phyloP scores from a whole-genome alignment of 92 coral and sea anemone species.

The Galaxea fascicularis region DNA sequence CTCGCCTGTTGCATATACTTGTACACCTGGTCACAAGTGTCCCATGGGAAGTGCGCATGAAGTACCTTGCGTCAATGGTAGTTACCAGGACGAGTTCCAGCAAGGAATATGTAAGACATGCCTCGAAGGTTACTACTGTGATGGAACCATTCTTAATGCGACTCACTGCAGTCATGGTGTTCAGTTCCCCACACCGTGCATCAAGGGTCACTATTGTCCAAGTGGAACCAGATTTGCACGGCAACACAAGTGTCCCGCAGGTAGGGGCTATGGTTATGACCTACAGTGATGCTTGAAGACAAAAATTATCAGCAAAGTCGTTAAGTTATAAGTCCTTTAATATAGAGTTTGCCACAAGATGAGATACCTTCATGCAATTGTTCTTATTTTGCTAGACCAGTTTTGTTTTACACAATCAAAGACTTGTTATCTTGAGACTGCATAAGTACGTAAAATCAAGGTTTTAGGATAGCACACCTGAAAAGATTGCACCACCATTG shows the following conservation, averaged over 20 bases:
- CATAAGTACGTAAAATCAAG: no score
- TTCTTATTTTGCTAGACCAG: no score
- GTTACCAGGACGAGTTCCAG: slow-evolving; percentile 90
- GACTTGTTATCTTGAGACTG: no score
- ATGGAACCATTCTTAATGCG: slow-evolving; percentile 86
- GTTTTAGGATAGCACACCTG: no score
- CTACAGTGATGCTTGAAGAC: background rate
- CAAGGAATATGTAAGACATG: slow-evolving; percentile 84
- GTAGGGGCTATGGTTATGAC: slow-evolving; percentile 36
- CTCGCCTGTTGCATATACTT: slow-evolving; percentile 76
- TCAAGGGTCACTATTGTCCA: slow-evolving; percentile 88
- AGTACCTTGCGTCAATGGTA: slow-evolving; percentile 82
- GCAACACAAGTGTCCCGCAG: slow-evolving; percentile 92
- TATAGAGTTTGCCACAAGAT: no score
- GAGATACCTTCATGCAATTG: no score
- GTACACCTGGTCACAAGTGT: slow-evolving; percentile 96
- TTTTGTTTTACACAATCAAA: no score
- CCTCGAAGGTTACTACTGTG: slow-evolving; percentile 95
- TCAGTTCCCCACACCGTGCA: slow-evolving; percentile 92
- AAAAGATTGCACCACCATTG: no score
- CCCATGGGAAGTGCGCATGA: slow-evolving; percentile 83
- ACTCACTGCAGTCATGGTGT: slow-evolving; percentile 93
- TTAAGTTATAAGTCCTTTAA: no score
- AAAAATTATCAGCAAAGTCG: no score
- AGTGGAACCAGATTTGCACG: slow-evolving; percentile 91